Conservation (phyloP, 1,140 invertebrate species). For the Euglossa dilemma region DNA sequence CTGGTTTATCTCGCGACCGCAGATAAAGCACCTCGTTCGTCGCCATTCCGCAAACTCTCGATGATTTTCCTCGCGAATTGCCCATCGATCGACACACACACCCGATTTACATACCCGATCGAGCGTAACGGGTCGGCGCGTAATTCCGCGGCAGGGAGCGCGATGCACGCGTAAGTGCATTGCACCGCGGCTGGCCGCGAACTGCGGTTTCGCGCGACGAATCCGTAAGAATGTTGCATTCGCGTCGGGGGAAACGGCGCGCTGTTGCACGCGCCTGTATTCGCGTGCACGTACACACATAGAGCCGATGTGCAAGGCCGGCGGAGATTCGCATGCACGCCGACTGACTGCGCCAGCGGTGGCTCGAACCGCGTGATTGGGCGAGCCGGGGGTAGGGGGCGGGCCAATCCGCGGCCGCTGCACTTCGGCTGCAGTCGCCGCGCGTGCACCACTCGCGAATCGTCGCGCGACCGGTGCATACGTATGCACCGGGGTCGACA, state of each 20-base stretch:
- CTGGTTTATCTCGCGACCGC: background rate
- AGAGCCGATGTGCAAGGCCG: slow-evolving; percentile 46
- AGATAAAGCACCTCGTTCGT: background rate
- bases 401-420: slow-evolving; percentile 42
- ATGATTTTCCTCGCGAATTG: background rate
- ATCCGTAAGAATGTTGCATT: slow-evolving; percentile 39
- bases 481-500: background rate
- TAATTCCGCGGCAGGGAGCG: background rate
- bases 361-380: slow-evolving; percentile 61
- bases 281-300: slow-evolving; percentile 11
- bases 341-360: slow-evolving; percentile 60
- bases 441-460: slow-evolving; percentile 42
- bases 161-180: slow-evolving; percentile 28
- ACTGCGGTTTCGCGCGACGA: slow-evolving; percentile 60
- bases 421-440: slow-evolving; percentile 48
- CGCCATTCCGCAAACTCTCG: background rate
- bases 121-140: too few relatives aligned
- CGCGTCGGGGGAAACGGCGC: slow-evolving; percentile 47
- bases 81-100: too few relatives aligned
- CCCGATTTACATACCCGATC: too few relatives aligned
- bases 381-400: slow-evolving; percentile 56
- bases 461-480: slow-evolving; percentile 22
- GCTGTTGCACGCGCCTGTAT: slow-evolving; percentile 34
- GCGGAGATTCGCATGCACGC: slow-evolving; percentile 65
- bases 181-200: slow-evolving; percentile 60